Base-by-base conservation (phyloP, 1,140 invertebrate genomes). In the Drosophila malerkotliana region DNA sequence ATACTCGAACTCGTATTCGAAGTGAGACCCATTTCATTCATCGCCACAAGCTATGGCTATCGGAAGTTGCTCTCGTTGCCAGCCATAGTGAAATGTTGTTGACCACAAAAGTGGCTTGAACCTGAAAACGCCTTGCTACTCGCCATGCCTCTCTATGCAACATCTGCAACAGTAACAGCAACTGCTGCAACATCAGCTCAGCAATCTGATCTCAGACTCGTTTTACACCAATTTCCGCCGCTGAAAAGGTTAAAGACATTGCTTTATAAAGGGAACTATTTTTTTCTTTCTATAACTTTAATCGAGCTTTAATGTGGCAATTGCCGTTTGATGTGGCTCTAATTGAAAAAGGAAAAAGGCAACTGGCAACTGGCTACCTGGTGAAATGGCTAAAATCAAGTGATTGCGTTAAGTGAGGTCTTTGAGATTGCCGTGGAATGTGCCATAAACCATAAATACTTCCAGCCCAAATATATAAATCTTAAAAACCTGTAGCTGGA, bases 151-250 rank as follows among this genome's bases (percentile, higher is more conserved):
- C 44, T 30, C 21, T 56, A 64, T 66, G 77, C 77, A 71, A 63
- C 72, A 67, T 28, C 72, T 56, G 44, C 77, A 52, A 3, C 49
- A 51, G 18, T 58, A n/a, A 26, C 59, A 34, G 24, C 54, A 45
- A 9, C 30, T 14, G 26, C 59, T 30, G 32, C 47, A 61, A 18
- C 41, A 57, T 2, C 55, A 57, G 34, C 64, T 2, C 55, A 57
- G 34, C 64, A 57, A 57, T 72, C 75, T 76, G 71, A 84, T 21
- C 21, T 21, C 21, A 21, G 82, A 82, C 82, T 49, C 72, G 82
- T 85, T 87, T 85, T 87, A 87, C 78, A 87, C 71, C 82, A 85
- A 82, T 88, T 85, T 85, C 82, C 82, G 74, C 71, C 66, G 79
- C 64, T 58, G 67, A 54, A 84, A 84, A 84, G 80, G 80, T 84